Conservation (phyloP, 2,888 invertebrate genomes). For the Melieria picta region DNA sequence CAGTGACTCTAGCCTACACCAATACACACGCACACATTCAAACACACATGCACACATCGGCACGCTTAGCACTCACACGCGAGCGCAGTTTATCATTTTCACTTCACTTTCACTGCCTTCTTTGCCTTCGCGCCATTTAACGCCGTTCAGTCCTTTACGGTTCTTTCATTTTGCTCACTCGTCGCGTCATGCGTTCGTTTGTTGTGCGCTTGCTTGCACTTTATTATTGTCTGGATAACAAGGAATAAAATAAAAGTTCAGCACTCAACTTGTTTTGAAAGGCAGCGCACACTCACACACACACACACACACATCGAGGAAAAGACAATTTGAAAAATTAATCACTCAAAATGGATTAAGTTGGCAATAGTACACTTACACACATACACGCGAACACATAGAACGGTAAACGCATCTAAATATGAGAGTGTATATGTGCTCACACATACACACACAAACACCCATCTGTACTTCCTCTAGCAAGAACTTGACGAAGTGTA, state of each 20-base stretch:
- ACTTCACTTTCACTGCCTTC: background rate
- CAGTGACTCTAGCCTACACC: background rate
- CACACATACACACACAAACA: too few relatives aligned
- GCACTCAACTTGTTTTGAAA: slow-evolving; percentile 3
- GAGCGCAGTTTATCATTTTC: background rate
- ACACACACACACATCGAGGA: background rate
- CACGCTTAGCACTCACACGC: slow-evolving; percentile 9
- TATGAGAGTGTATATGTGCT: too few relatives aligned
- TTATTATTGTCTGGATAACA: background rate
- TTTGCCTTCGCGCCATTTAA: background rate
- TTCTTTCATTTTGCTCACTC: background rate
- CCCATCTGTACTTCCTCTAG: too few relatives aligned
- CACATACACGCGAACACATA: too few relatives aligned
- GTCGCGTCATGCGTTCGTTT: slow-evolving; percentile 8
- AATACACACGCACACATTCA: background rate
- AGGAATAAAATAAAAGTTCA: background rate
- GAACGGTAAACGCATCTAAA: too few relatives aligned
- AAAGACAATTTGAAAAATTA: slow-evolving; percentile 7
- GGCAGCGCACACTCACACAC: background rate
- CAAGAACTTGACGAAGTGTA: too few relatives aligned
- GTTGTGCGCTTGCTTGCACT: slow-evolving; percentile 13
- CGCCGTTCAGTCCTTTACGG: too few relatives aligned
- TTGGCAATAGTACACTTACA: too few relatives aligned
- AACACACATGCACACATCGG: background rate
- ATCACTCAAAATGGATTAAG: slow-evolving; percentile 15